phyloP scores from a whole-genome alignment of 2,797 vertebrate genomes.

The Poecilia picta region DNA sequence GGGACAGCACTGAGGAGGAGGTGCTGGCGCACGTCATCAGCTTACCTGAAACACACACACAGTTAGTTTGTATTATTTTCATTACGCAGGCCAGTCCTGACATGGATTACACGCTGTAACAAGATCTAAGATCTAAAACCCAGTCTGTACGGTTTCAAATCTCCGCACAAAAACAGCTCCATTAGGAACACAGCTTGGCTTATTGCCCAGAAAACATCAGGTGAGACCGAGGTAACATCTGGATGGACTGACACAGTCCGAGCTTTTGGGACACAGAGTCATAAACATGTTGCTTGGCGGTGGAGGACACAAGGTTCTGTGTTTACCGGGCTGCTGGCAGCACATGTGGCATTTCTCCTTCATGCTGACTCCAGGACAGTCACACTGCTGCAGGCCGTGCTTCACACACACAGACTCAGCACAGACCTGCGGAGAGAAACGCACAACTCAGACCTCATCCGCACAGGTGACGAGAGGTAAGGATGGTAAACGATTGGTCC shows the following conservation, averaged over 20 bases:
- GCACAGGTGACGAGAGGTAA: neutral
- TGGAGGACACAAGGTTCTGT: conserved; percentile 7
- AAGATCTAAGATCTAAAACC: neutral
- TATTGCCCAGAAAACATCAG: conserved; percentile 3
- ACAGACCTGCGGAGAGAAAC: conserved; percentile 69
- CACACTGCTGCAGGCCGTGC: conserved; percentile 78
- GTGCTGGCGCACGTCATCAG: conserved; percentile 81
- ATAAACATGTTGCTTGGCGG: conserved; percentile 61
- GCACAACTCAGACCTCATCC: neutral
- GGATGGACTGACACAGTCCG: conserved; percentile 44
- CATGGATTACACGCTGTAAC: accelerated
- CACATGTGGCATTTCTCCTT: conserved; percentile 83
- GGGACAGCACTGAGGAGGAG: conserved; percentile 72
- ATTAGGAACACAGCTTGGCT: neutral
- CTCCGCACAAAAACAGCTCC: neutral
- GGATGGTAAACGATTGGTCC: neutral
- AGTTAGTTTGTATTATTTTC: neutral
- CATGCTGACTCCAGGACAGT: conserved; percentile 75
- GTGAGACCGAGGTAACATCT: conserved; percentile 8
- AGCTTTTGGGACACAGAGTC: conserved; percentile 14
- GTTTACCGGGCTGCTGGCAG: conserved; percentile 84
- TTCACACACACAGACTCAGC: conserved; percentile 72
- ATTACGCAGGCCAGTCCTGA: neutral
- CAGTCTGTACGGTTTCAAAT: neutral
- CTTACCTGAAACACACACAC: conserved; percentile 60